Base-by-base conservation (phyloP, 2,797 vertebrate species). In the Brotula barbata region DNA sequence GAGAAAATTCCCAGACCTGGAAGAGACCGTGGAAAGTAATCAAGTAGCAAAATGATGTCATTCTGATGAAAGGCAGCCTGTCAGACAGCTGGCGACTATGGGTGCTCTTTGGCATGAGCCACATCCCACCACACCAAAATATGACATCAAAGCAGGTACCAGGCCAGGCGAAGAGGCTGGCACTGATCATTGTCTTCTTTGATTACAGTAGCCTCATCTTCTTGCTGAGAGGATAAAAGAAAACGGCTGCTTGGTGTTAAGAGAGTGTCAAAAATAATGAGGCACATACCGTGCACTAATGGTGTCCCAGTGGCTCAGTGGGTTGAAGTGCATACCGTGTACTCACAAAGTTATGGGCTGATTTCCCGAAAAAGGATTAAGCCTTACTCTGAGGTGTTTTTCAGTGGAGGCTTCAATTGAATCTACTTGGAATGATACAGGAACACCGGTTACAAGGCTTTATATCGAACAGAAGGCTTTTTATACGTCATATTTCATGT, bases 11-110 rank as follows among this genome's bases (percentile, higher is more conserved):
- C 73, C 75, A 78, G 81, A 71, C 73, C 83, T 89, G 89, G 88
- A 92, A 82, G 79, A 77, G 74, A 64, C 65, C 19, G 22, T 78
- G 87, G 89, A 91, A 91, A 90, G 85, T 84, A 90, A 90, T 91
- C 86, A 89, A 87, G 87, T 87, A 88, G 80, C 81, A 70, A 51
- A 85, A 75, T 89, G 84, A 91, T 90, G 89, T 90, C 88, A 90
- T 75, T 71, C 51, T 82, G 87, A 90, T 90, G 85, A 91, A 89
- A 90, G 85, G 80, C 79, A 78, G 81, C 73, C 83, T 87, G 86
- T 87, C 88, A 89, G 88, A 85, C 80, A 77, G 68, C 81, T 90
- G 89, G 88, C 85, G 61, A 78, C 78, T 48, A 60, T 71, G 83
- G 86, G 76, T 56, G 71, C 73, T 84, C 80, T 78, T 77, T 88